Base-by-base conservation (phyloP, 1,140 invertebrate species). In the Atopsyche davidsoni region DNA sequence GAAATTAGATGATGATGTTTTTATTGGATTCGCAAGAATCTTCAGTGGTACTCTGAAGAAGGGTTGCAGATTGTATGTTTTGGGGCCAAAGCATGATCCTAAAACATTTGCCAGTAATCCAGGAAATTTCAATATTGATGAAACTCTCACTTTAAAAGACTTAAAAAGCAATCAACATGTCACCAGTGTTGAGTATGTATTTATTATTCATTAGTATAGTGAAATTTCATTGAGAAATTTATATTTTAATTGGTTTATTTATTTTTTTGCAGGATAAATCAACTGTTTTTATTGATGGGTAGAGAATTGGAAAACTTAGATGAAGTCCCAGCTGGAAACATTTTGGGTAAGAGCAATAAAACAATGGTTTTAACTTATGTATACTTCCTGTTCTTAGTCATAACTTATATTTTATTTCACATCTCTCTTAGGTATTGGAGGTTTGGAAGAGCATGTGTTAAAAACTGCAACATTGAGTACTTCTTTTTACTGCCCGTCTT, bases 1-100 rank as follows among this genome's bases (percentile, higher is more conserved):
- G 55, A 53, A 68, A 41, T 50, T 74, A 40, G 64, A 73, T 46
- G 79, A 86, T 48, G 80, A 83, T 55, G 81, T 80, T 46, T 89
- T 98, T 64, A 76, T 99, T 51, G 96, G 92, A 2, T 95, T 98
- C 77, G 92, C 92, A 13, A 77, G 95, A 61, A 79, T 98, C 24
- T 98, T 92, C 66, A 96, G 92, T 68, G 95, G 96, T 6, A 86
- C 75, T 39, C 60, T 98, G 4, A 80, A 67, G 48, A 78, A 79
- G 60, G 92, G 90, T n/a, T 78, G 84, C 58, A 80, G 82, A 60
- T 65, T 87, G 10, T 97, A 85, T 71, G 86, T 95, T 22, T 70
- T 97, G 4, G 85, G 91, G 4, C 92, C 93, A 4, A 94, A 94
- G 72, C 92, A 95, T 72, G 81, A 93, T 72, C 92, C 90, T 13